These are phyloP conservation scores for Amorpha juglandis DNA, from an alignment of 2,888 invertebrate species.

Conservation along the genomic window DNA sequence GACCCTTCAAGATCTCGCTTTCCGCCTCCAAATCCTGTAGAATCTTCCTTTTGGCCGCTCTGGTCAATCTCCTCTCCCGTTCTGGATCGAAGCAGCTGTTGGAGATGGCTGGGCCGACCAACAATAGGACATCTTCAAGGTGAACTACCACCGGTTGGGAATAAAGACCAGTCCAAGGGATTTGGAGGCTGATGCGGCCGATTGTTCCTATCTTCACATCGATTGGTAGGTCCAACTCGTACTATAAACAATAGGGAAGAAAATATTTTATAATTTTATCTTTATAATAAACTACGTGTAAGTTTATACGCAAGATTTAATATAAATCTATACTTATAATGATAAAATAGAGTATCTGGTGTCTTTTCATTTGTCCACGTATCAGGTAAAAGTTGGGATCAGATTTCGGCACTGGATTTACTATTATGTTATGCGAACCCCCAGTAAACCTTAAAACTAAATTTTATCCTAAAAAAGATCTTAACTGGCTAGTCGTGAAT, in stretches of 20 bases:
- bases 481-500: no score
- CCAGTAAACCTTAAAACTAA: no score
- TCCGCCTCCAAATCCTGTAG: constrained; percentile 87
- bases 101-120: constrained; percentile 90
- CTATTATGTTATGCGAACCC: no score
- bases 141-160: constrained; percentile 88
- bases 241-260: constrained; percentile 81
- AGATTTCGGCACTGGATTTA: no score
- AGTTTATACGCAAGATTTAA: no score
- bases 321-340: no score
- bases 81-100: constrained; percentile 88
- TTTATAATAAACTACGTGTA: no score
- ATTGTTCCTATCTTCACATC: constrained; percentile 92
- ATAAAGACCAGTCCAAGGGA: constrained; percentile 92
- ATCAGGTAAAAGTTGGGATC: no score
- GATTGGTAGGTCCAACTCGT: constrained; percentile 91
- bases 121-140: constrained; percentile 90
- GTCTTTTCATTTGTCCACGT: no score
- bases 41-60: constrained; percentile 89
- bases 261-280: no score
- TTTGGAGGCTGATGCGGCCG: constrained; percentile 89
- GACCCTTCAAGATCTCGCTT: constrained; percentile 85
- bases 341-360: no score
- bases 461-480: no score
- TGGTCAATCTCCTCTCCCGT: constrained; percentile 87